Conservation (phyloP, 2,888 invertebrate species). For the Yponomeuta malinellus region DNA sequence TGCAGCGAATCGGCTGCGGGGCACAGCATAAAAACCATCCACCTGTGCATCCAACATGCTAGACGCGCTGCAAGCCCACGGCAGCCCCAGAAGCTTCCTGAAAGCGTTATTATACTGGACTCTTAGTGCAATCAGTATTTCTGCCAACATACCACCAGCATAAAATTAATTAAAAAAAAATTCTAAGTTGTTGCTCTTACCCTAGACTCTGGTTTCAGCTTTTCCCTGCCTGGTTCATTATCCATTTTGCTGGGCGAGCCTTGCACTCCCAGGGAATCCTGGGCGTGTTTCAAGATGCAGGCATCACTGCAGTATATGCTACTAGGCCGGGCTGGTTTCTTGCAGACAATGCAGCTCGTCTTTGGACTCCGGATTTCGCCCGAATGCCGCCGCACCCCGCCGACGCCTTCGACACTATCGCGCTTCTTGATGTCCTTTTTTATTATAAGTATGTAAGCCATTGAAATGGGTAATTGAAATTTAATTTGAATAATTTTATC, state of each 20-base stretch:
- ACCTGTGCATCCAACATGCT: no score
- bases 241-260: conserved; percentile 36
- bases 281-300: conserved; percentile 90
- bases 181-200: conserved; percentile 33
- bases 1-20: no score
- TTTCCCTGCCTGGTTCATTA: conserved; percentile 44
- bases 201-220: conserved; percentile 56
- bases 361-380: conserved; percentile 28
- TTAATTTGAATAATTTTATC: background rate
- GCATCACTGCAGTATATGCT: conserved; percentile 93
- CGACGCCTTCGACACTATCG: background rate
- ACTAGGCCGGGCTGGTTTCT: conserved; percentile 83
- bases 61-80: no score
- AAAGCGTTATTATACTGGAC: no score
- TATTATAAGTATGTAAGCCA: background rate
- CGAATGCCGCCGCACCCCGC: background rate
- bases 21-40: no score
- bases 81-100: no score
- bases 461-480: background rate
- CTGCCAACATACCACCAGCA: no score
- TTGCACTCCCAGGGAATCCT: conserved; percentile 74
- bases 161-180: background rate
- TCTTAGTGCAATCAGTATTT: no score
- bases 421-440: conserved; percentile 8
- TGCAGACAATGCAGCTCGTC: conserved; percentile 84